These are phyloP conservation scores for Petrolisthes cinctipes DNA, from an alignment of 2,888 invertebrate species.

Conservation along the genomic window DNA sequence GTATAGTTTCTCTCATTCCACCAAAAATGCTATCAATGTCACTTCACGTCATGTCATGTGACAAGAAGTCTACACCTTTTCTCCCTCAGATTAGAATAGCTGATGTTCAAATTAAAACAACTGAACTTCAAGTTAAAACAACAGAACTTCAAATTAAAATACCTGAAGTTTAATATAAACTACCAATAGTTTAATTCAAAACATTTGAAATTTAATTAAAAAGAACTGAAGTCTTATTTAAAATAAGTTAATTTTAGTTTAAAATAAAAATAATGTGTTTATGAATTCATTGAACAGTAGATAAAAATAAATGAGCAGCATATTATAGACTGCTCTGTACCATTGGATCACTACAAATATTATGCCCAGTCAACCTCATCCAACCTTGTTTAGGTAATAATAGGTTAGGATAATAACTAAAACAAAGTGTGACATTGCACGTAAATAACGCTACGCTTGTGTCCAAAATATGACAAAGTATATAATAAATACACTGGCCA, in stretches of 20 bases:
- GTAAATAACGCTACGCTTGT: not conserved
- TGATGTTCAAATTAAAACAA: conserved; percentile 5
- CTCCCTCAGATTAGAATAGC: too few species aligned
- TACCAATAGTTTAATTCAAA: not conserved
- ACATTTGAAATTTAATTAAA: conserved; percentile 5
- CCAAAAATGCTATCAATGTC: too few species aligned
- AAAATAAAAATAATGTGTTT: not conserved
- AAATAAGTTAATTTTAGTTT: not conserved
- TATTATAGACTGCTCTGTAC: too few species aligned
- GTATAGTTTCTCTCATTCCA: too few species aligned
- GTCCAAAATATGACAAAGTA: not conserved
- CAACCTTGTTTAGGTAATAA: too few species aligned
- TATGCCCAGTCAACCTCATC: too few species aligned
- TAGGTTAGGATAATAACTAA: too few species aligned
- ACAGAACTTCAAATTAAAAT: not conserved
- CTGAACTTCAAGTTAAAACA: conserved; percentile 8
- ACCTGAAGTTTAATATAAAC: conserved; percentile 14
- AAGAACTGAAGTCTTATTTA: not conserved
- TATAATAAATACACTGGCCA: not conserved
- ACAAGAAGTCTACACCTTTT: too few species aligned
- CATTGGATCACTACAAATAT: too few species aligned
- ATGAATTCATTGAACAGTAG: too few species aligned
- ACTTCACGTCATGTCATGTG: too few species aligned
- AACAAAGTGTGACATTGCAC: not conserved
- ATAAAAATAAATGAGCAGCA: too few species aligned